Percentiles rank a stretch among this genome's conserved stretches.
Evolutionary conservation across 2,113 vertebrate genomes (phyloP).

Genomic region (Eidolon helvum): DNA sequence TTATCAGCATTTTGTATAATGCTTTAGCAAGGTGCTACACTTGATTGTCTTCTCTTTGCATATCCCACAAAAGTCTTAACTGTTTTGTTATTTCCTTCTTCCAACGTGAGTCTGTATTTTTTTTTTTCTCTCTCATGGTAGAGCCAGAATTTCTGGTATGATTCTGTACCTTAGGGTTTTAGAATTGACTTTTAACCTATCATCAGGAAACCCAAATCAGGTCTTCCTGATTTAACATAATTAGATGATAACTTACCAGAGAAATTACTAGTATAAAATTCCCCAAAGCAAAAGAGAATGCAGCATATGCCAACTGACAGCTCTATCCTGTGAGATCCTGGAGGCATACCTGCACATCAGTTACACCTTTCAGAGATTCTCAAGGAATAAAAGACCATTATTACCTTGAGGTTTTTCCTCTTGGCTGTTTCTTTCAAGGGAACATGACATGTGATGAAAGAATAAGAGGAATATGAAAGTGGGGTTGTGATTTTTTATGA

Average conservation of each 20-base stretch:
- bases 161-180: not conserved
- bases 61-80: not conserved
- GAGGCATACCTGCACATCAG: not conserved
- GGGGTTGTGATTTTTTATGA: not conserved
- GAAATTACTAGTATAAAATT: slow-evolving; percentile 30
- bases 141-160: not conserved
- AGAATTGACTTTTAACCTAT: not conserved
- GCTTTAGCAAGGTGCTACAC: not conserved
- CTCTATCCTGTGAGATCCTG: not conserved
- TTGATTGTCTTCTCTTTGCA: not conserved
- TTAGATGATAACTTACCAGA: not conserved
- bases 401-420: not conserved
- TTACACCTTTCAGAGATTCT: not conserved
- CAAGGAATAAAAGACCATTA: not conserved
- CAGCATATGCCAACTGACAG: not conserved
- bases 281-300: not conserved
- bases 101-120: not conserved
- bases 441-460: not conserved
- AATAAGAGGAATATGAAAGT: not conserved
- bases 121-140: not conserved
- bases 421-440: not conserved
- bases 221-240: slow-evolving; percentile 3
- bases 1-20: not conserved
- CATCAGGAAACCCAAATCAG: not conserved
- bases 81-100: slow-evolving; percentile 5